Percentiles rank a stretch among this genome's conserved stretches.
phyloP scores from a whole-genome alignment of 37 sponge, comb jelly and placozoan genomes.

The Oopsacas minuta region DNA sequence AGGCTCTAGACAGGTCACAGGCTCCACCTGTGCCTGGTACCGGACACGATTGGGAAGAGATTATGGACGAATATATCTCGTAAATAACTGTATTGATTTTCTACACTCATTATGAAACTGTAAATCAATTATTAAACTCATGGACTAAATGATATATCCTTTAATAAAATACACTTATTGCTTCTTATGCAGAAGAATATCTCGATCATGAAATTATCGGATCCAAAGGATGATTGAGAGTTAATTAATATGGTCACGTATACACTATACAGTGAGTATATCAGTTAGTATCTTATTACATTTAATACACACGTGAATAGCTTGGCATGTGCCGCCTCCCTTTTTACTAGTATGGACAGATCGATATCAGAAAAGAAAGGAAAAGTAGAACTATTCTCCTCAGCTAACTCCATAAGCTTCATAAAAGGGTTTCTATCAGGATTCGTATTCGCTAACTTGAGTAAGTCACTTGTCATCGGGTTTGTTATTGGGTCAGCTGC shows the following conservation, averaged over 20 bases:
- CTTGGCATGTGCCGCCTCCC: not conserved
- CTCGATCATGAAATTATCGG: too few relatives aligned
- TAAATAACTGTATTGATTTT: too few relatives aligned
- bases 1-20: not conserved
- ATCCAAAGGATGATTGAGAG: too few relatives aligned
- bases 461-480: not conserved
- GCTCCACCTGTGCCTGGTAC: conserved; percentile 50
- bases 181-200: too few relatives aligned
- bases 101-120: too few relatives aligned
- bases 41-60: conserved; percentile 30
- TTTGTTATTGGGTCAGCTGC: not conserved
- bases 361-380: not conserved
- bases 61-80: too few relatives aligned
- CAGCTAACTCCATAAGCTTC: not conserved
- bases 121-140: too few relatives aligned
- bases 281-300: not conserved
- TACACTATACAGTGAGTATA: too few relatives aligned
- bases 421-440: not conserved
- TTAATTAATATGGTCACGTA: too few relatives aligned
- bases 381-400: not conserved
- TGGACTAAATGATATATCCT: too few relatives aligned
- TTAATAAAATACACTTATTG: too few relatives aligned
- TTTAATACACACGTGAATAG: not conserved
- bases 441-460: not conserved
- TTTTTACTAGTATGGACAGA: not conserved